phyloP scores from a whole-genome alignment of 2,888 invertebrate species.

The Metopia argyrocephala region DNA sequence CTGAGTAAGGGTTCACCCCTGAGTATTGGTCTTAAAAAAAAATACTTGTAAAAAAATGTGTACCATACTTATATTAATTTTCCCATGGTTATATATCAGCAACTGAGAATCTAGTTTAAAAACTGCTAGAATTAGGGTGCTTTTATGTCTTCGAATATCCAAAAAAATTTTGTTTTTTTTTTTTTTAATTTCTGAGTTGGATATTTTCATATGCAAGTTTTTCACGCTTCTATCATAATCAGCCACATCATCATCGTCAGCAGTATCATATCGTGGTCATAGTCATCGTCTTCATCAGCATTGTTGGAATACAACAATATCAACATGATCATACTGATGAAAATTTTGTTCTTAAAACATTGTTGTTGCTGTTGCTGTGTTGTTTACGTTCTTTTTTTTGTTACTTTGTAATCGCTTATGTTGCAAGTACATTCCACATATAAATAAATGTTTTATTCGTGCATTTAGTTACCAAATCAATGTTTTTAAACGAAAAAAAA shows the following conservation, averaged over 20 bases:
- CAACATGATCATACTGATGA: slow-evolving; percentile 20
- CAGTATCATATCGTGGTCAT: background rate
- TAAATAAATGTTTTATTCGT: slow-evolving; percentile 64
- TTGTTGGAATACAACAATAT: slow-evolving; percentile 14
- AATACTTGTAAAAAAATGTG: too few relatives aligned
- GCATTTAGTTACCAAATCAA: slow-evolving; percentile 59
- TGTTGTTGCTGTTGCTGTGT: background rate
- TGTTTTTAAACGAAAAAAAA: slow-evolving; percentile 32
- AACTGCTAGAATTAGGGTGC: too few relatives aligned
- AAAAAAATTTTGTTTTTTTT: background rate
- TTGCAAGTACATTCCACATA: slow-evolving; percentile 29
- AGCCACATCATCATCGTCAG: slow-evolving; percentile 31
- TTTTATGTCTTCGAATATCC: too few relatives aligned
- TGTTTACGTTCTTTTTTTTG: background rate
- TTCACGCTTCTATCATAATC: slow-evolving; percentile 59
- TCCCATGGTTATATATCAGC: too few relatives aligned
- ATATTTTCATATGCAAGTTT: slow-evolving; percentile 42
- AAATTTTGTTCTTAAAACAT: background rate
- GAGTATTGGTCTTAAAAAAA: too few relatives aligned
- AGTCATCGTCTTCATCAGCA: background rate
- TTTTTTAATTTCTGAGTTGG: slow-evolving; percentile 14
- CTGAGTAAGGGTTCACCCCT: too few relatives aligned
- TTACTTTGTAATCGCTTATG: background rate
- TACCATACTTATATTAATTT: too few relatives aligned
- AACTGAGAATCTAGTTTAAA: too few relatives aligned